Evolutionary conservation across 2,113 vertebrate species (phyloP), one percentile per base, ranked within the genome.

Genomic region (Aplodontia rufa): DNA sequence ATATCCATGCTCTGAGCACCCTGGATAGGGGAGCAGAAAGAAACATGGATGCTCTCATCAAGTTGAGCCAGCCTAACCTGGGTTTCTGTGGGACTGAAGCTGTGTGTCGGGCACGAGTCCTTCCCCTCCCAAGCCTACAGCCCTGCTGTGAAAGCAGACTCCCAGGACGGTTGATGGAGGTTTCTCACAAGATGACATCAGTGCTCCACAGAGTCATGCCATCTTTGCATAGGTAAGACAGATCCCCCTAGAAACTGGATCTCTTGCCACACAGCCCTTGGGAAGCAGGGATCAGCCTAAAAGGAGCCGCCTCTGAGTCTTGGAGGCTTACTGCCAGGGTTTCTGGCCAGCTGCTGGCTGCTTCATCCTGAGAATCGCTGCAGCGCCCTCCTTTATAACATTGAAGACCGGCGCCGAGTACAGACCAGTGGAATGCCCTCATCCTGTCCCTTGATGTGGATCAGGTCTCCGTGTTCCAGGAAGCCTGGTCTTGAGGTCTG

Each of bases 391-490:
- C 11, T 12, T 60, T 51, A 14, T 35, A 19, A 28, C 1, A 32
- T 6, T 45, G 26, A 32, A 75, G 86, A n/a, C 30, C 74, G 24
- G 10, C 0, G 0, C 17, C 5, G 85, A 66, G 37, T 22, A 11
- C 9, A 51, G 79, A 64, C 60, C 20, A 5, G 0, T 14, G 42
- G 19, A 14, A 4, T 26, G 37, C 2, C 0, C 51, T 9, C 1
- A 4, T n/a, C 24, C 20, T 26, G 37, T 40, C 26, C 40, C 42
- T 40, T 16, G 28, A 14, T 19, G 80, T 4, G 30, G 40, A 11
- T 32, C 20, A 17, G 35, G 40, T 49, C 64, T 75, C 40, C 24
- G 47, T 51, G 58, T 64, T 66, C 81, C 71, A 89, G 40, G 40
- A 69, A 84, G 42, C 62, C 76, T 45, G 3, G 82, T 42, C 55